Base-by-base conservation (phyloP, 2,797 vertebrate species). In the Chaenodraco wilsoni region DNA sequence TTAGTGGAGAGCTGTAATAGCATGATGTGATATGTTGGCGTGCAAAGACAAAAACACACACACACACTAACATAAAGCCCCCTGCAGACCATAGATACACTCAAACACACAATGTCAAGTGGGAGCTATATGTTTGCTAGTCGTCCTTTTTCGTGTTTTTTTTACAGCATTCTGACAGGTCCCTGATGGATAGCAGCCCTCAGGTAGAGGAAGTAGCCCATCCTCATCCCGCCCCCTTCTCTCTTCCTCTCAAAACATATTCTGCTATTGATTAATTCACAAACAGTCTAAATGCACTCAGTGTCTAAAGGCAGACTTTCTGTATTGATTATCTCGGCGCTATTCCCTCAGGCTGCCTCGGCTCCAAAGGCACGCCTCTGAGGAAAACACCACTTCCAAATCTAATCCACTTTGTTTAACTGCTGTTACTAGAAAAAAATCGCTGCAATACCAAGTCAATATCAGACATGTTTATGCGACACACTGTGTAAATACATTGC, bases 201-300 rank as follows among this genome's bases (percentile, higher is more conserved):
- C 84, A 74, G 85, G 83, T 79, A 75, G 56, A 76, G 69, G 78
- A 83, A 69, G 80, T 64, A 75, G 11, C 62, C 75, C 83, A 80
- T 85, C 69, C 68, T 78, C 78, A 68, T 74, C 70, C 67, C 75
- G 61, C 37, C 76, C 65, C 65, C 59, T 10, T 60, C 52, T 72
- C 65, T 65, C 65, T 45, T 33, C 56, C 31, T 59, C 72, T 48
- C 57, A 49, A 85, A 89, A 86, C 62, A 84, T 71, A 76, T 78
- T 79, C 84, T 54, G 44, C 41, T 84, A 91, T 92, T 89, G 91
- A 92, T 92, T 86, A 66, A 82, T 85, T 85, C 77, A 69, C 72
- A 71, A 85, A 83, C 75, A 66, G 80, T 69, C 76, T 79, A 78
- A 87, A 87, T 74, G 58, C 52, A 84, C 81, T 74, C 59, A 44